Percentiles rank a stretch among this genome's conserved stretches.
phyloP scores from a whole-genome alignment of 1,140 invertebrate genomes.

The Xylocopa sonorina region DNA sequence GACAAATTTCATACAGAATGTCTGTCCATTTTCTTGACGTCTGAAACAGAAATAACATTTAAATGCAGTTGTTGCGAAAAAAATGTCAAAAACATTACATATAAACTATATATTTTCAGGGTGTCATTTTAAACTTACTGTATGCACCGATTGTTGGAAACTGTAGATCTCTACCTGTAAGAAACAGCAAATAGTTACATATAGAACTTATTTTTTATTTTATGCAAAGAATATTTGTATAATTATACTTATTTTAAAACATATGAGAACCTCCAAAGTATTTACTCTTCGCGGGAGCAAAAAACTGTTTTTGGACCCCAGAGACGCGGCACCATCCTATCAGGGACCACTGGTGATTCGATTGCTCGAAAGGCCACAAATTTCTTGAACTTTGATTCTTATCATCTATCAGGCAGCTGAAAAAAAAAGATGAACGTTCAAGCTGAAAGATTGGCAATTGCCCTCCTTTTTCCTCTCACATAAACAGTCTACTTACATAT shows the following conservation, averaged over 20 bases:
- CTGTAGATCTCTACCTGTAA: too few relatives aligned
- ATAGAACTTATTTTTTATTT: too few relatives aligned
- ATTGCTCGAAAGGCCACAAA: background rate
- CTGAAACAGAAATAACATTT: background rate
- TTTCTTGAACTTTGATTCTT: constrained; percentile 24
- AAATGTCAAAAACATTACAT: too few relatives aligned
- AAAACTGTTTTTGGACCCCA: background rate
- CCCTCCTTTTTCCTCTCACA: background rate
- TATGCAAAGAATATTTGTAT: too few relatives aligned
- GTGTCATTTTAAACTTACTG: too few relatives aligned
- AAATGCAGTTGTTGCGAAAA: too few relatives aligned
- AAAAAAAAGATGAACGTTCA: background rate
- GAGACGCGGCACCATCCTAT: background rate
- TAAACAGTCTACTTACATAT: background rate
- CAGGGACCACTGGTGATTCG: background rate
- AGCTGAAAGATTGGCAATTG: background rate
- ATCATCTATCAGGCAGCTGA: background rate
- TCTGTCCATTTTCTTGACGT: background rate
- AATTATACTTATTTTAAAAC: too few relatives aligned
- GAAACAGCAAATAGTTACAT: too few relatives aligned
- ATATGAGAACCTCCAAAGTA: background rate
- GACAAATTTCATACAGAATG: background rate
- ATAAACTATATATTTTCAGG: too few relatives aligned
- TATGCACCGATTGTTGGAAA: too few relatives aligned
- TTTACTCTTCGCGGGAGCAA: background rate